Base-by-base conservation (phyloP, 2,888 invertebrate species). In the Chironomus riparius region DNA sequence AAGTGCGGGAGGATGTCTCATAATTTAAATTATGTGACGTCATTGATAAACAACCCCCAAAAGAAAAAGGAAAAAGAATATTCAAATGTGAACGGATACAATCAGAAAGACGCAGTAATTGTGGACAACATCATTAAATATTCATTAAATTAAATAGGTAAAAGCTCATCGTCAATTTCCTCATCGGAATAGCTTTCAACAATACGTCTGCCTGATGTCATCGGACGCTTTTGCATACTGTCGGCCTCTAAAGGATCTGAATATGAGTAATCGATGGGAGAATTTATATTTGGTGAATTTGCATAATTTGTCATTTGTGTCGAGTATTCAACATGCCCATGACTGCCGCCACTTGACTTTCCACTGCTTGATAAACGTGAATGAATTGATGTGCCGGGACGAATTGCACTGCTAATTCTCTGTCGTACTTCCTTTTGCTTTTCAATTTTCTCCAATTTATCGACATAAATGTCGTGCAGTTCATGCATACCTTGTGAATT, bases 401-500 rank as follows among this genome's bases (percentile, higher is more conserved):
- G 61, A 12, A 65, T 65, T 5, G 70, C 75, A 78, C 78, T 83
- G 78, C 79, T 82, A 80, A 77, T 83, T 79, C 78, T 81, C 79
- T 47, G 81, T 68, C 79, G 70, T 56, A 83, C 83, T 70, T 79
- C 79, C 28, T 82, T 80, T 10, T 81, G 79, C 61, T 83, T 83
- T 24, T 83, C 82, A 21, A 83, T 90, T 78, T 94, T 92, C 80
- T 94, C 93, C 81, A 97, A 86, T 81, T 96, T 95, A 48, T 89
- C 85, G 0, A 91, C 88, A 85, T 97, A 98, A 21, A 92, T 89
- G 78, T 92, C 91, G 73, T 83, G 80, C 0, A 95, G 92, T 81
- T 98, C 98, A 56, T 92, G 88, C 81, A 98, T 87, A 0, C 97
- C 97, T 80, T 98, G 87, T 81, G 83, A 81, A 68, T 83, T 83